Evolutionary conservation across 2,113 vertebrate species (phyloP), one percentile per base, ranked within the genome.

Genomic region (Fulmarus glacialis): DNA sequence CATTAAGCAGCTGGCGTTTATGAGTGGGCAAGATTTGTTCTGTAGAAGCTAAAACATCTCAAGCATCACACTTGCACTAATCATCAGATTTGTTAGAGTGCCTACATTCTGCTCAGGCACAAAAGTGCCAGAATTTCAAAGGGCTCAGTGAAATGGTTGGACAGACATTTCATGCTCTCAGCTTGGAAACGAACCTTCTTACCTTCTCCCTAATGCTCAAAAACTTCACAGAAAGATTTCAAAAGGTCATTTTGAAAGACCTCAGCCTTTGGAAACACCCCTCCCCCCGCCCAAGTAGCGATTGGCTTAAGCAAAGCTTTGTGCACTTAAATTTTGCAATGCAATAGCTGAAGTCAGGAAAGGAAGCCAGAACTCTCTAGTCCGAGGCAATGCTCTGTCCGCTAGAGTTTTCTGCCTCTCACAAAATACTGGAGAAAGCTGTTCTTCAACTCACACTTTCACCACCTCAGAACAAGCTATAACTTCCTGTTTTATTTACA

Each of bases 241-340:
- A 94, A 96, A 91, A 95, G 78, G 82, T 64, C 26, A 72, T 95
- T 95, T 93, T 95, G 96, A 96, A 97, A 95, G 91, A 96, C 68
- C 50, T 87, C 48, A 48, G 83, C 91, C 90, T 96, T 96, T 88
- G 63, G 93, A 96, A 96, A 96, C 58, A 90, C 7, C 3, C 30
- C 85, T 14, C 52, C n/a, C 22, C n/a, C 21, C 1, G 0, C 52
- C 43, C 74, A 30, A 73, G 58, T 5, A 90, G 87, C 62, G 53
- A 73, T 2, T 82, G 53, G 48, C 67, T 95, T 93, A 90, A 92
- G 85, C 82, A 94, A 94, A 97, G 87, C 74, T 81, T 83, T 81
- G 83, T 80, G 59, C 63, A 47, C 47, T 77, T 40, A 22, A 26
- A 71, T 97, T 93, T 90, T 93, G 93, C 92, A 96, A 95, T 91